A percentile compares a stretch with the other conserved stretches of the same genome.
Evolutionary conservation across 2,797 vertebrate species (phyloP).

Genomic region (Enteromius argenteus): DNA sequence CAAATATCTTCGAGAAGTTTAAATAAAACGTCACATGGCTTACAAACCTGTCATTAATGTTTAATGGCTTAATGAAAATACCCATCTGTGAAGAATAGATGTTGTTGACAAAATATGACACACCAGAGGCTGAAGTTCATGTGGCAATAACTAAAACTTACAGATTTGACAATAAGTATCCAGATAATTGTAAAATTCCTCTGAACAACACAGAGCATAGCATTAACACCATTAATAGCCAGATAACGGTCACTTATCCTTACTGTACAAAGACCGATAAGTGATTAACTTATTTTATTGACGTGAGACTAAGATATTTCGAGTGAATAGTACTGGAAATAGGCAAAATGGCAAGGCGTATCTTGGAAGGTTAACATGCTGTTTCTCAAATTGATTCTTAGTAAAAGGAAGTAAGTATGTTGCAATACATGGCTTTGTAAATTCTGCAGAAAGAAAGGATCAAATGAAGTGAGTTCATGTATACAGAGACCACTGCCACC

Average conservation of each 20-base stretch:
- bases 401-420: conserved; percentile 10
- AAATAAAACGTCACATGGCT: conserved; percentile 2
- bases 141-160: conserved; percentile 1
- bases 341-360: not conserved
- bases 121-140: conserved; percentile 17
- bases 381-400: not conserved
- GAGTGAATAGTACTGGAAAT: not conserved
- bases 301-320: not conserved
- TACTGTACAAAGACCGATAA: not conserved
- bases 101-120: conserved; percentile 3
- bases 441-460: not conserved
- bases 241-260: not conserved
- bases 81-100: not conserved
- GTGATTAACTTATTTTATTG: conserved; percentile 28
- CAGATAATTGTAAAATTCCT: not conserved
- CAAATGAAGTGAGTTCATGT: not conserved
- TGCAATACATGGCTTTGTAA: not conserved
- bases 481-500: not conserved
- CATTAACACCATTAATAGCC: not conserved
- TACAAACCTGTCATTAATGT: conserved; percentile 7
- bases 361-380: not conserved
- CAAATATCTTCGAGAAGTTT: not conserved
- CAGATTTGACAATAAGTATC: conserved; percentile 11
- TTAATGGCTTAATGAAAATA: conserved; percentile 8
- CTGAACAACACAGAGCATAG: not conserved